A percentile compares a stretch with the other conserved stretches of the same genome.
These are phyloP conservation scores for Rhynchonycteris naso DNA, from an alignment of 2,797 vertebrate species.

Conservation along the genomic window DNA sequence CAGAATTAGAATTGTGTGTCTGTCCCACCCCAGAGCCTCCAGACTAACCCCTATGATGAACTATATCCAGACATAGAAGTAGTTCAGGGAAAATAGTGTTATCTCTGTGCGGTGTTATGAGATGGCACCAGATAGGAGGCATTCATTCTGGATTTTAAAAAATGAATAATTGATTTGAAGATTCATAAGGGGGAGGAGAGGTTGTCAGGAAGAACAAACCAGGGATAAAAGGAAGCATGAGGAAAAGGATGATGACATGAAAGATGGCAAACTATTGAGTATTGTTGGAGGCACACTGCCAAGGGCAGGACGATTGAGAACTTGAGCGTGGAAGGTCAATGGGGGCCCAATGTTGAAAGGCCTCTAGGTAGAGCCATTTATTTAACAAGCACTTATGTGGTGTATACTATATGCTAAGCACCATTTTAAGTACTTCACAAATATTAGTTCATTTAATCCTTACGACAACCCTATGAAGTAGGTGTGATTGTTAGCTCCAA, in stretches of 20 bases:
- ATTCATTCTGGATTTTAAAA: background rate
- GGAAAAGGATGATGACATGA: background rate
- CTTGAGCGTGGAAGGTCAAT: background rate
- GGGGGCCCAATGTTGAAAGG: background rate
- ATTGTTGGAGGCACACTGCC: background rate
- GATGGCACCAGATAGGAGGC: background rate
- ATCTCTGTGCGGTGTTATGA: background rate
- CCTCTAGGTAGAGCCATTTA: background rate
- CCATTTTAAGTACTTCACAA: constrained; percentile 11
- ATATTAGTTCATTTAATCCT: constrained; percentile 16
- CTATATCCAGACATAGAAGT: background rate
- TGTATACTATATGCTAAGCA: background rate
- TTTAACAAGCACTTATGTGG: background rate
- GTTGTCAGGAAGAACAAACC: background rate
- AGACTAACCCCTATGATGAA: background rate
- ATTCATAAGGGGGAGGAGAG: background rate
- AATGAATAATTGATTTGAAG: background rate
- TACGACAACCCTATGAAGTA: background rate
- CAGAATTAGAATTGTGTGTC: background rate
- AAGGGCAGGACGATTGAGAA: background rate
- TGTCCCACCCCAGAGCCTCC: background rate
- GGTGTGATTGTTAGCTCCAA: background rate
- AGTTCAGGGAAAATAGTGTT: background rate
- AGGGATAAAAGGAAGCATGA: background rate
- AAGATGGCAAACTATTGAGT: background rate